Evolutionary conservation across 2,113 vertebrate species (phyloP).

Genomic region (Scolopax mira): DNA sequence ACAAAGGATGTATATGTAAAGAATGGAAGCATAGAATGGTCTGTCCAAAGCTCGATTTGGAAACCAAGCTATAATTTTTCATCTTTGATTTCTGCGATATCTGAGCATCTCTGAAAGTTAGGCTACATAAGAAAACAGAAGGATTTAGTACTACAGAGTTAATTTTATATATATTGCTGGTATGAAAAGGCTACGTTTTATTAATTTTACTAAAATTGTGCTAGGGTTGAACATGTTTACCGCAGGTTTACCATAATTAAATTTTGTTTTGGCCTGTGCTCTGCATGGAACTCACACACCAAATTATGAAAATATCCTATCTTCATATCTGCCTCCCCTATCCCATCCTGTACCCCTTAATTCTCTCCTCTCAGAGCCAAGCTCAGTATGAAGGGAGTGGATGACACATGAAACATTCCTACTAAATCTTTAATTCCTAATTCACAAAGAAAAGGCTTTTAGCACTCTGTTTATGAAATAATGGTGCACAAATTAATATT

Average conservation of each 20-base stretch:
- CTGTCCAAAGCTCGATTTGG: not conserved
- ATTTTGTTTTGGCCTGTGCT: constrained; percentile 3
- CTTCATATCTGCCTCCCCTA: not conserved
- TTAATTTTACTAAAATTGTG: not conserved
- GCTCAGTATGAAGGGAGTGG: not conserved
- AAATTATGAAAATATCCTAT: not conserved
- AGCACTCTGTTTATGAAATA: not conserved
- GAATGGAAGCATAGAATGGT: not conserved
- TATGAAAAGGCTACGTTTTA: not conserved
- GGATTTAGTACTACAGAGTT: not conserved
- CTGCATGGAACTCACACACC: constrained; percentile 11
- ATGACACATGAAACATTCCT: not conserved
- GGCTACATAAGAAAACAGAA: not conserved
- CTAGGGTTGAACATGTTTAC: not conserved
- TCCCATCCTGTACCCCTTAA: not conserved
- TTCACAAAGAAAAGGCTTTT: constrained; percentile 28
- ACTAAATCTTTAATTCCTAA: not conserved
- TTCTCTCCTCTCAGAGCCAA: not conserved
- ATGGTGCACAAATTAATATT: constrained; percentile 21
- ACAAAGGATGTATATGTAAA: not conserved
- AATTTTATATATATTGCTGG: not conserved
- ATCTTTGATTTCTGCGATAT: not conserved
- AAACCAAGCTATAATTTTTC: not conserved
- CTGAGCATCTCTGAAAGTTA: not conserved
- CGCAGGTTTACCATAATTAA: not conserved